phyloP scores from a whole-genome alignment of 1,140 invertebrate species.

The Pseudomyrmex gracilis region DNA sequence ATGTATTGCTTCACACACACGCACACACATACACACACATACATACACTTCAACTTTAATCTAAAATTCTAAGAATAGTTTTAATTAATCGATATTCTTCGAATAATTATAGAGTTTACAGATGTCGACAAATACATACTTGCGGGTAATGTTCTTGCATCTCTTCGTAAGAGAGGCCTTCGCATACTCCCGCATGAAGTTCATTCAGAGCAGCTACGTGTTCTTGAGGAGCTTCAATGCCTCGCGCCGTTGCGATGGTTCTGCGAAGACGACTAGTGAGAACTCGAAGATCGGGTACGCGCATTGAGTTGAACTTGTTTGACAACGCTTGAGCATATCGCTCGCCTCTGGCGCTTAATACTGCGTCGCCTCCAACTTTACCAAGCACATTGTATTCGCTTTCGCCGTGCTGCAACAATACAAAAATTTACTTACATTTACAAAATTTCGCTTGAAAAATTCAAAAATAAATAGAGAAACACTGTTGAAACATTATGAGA shows the following conservation, averaged over 20 bases:
- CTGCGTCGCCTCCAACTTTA: conserved; percentile 95
- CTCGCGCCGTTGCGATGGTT: conserved; percentile 94
- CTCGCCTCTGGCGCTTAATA: conserved; percentile 92
- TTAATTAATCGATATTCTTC: too few relatives aligned
- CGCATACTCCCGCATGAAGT: conserved; percentile 96
- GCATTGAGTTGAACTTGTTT: conserved; percentile 90
- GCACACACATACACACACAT: background rate
- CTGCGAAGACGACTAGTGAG: conserved; percentile 95
- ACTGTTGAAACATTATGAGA: too few relatives aligned
- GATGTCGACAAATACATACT: conserved; percentile 65
- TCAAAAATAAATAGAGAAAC: too few relatives aligned
- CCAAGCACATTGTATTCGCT: conserved; percentile 96
- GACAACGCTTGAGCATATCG: conserved; percentile 92
- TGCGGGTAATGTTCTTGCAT: conserved; percentile 95
- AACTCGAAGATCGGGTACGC: conserved; percentile 90
- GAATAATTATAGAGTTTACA: background rate
- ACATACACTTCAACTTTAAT: background rate
- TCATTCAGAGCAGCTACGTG: conserved; percentile 94
- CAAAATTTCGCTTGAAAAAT: background rate
- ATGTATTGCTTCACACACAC: background rate
- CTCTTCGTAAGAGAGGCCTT: conserved; percentile 97
- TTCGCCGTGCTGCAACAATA: conserved; percentile 92
- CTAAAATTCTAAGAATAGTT: background rate
- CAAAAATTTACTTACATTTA: background rate
- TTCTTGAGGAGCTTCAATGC: conserved; percentile 93